A percentile compares a stretch with the other conserved stretches of the same genome.
Conservation (phyloP, 2,797 vertebrate genomes). For the Zonotrichia albicollis region DNA sequence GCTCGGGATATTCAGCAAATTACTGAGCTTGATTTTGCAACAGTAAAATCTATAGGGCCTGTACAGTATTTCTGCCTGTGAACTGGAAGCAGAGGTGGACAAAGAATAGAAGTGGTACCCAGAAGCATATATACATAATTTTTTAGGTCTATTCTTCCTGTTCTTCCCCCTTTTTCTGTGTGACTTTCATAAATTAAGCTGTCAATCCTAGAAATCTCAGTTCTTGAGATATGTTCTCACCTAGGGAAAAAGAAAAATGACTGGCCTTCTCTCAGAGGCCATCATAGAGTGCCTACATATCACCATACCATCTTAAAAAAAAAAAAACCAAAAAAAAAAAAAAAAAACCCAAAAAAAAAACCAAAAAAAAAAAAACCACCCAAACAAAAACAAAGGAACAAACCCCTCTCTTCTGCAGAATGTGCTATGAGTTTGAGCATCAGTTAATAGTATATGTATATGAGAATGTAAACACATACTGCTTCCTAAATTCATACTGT, state of each 20-base stretch:
- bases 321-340: not conserved
- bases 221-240: constrained; percentile 1
- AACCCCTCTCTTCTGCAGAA: not conserved
- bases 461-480: not conserved
- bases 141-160: not conserved
- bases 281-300: not conserved
- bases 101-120: not conserved
- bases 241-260: not conserved
- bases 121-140: not conserved
- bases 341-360: no score
- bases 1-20: not conserved
- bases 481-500: not conserved
- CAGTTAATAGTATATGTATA: not conserved
- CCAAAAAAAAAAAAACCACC: not conserved
- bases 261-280: not conserved
- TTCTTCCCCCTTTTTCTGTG: not conserved
- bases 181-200: constrained; percentile 2
- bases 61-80: not conserved
- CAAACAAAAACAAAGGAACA: not conserved
- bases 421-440: not conserved
- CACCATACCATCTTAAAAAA: not conserved
- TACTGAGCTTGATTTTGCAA: not conserved
- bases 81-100: not conserved
- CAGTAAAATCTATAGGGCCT: not conserved
- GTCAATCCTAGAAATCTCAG: constrained; percentile 5